Percentiles rank a stretch among this genome's conserved stretches.
Conservation (phyloP, 2,888 invertebrate species). For the Cephus sareptanus region DNA sequence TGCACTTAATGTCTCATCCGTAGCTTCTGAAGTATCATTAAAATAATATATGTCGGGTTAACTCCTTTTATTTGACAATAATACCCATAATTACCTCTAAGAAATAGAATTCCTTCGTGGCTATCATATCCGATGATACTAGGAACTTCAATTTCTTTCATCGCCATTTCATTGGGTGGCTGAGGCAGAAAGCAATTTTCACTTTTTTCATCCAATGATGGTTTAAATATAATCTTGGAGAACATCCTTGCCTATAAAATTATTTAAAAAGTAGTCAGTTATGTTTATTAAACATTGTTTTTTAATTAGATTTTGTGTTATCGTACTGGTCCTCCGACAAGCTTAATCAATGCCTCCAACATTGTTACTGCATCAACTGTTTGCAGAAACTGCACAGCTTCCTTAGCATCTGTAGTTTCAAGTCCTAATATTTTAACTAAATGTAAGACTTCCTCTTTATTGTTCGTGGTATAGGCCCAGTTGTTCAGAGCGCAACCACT, state of each 20-base stretch:
- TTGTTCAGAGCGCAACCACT: constrained; percentile 47
- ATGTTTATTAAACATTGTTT: background rate
- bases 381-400: constrained; percentile 40
- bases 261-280: background rate
- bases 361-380: constrained; percentile 49
- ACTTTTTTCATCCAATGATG: constrained; percentile 10
- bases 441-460: background rate
- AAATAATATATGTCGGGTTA: background rate
- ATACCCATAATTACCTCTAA: background rate
- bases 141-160: constrained; percentile 10
- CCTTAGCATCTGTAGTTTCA: constrained; percentile 34
- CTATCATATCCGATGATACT: constrained; percentile 11
- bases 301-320: background rate
- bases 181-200: constrained; percentile 5
- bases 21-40: background rate
- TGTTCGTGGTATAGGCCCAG: constrained; percentile 33
- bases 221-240: background rate
- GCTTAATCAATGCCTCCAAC: constrained; percentile 39
- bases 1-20: background rate
- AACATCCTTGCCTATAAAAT: background rate
- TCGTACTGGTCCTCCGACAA: background rate
- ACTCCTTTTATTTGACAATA: background rate
- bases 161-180: constrained; percentile 1
- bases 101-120: constrained; percentile 2
- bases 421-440: constrained; percentile 37